Percentiles rank a stretch among this genome's conserved stretches.
These are phyloP conservation scores for Apeltes quadracus DNA, from an alignment of 2,113 vertebrate species.

Conservation along the genomic window DNA sequence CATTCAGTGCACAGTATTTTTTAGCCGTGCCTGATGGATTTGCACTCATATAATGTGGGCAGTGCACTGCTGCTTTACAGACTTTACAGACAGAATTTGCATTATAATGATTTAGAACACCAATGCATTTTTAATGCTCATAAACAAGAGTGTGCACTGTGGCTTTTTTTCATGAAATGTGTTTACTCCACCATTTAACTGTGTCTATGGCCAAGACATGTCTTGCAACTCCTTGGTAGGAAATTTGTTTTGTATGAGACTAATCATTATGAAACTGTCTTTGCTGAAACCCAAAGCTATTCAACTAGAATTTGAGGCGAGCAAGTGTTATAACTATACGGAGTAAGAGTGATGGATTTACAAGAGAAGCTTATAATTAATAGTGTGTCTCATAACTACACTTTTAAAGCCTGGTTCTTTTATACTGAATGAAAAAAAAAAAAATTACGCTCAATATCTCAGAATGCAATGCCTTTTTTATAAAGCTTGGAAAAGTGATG, in stretches of 20 bases:
- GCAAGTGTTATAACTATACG: conserved; percentile 13
- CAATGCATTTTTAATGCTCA: conserved; percentile 78
- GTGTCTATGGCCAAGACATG: conserved; percentile 38
- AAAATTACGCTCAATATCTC: conserved; percentile 23
- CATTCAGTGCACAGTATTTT: conserved; percentile 63
- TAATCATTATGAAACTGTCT: conserved; percentile 54
- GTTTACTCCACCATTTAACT: conserved; percentile 60
- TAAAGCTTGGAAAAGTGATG: conserved; percentile 20
- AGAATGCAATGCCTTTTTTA: neutral
- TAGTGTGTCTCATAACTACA: conserved; percentile 25
- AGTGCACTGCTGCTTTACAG: conserved; percentile 70
- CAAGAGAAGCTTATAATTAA: conserved; percentile 40
- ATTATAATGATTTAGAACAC: conserved; percentile 77
- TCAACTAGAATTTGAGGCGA: conserved; percentile 31
- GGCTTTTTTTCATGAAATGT: conserved; percentile 46
- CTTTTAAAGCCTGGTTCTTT: conserved; percentile 33
- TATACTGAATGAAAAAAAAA: conserved; percentile 34
- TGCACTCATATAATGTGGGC: conserved; percentile 70
- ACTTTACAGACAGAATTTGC: conserved; percentile 67
- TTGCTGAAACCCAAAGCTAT: conserved; percentile 46
- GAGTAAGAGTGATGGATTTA: conserved; percentile 10
- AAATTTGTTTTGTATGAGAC: conserved; percentile 23
- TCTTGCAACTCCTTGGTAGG: conserved; percentile 37
- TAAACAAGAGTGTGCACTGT: conserved; percentile 66
- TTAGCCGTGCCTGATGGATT: conserved; percentile 74